Percentiles rank a stretch among this genome's conserved stretches.
phyloP scores from a whole-genome alignment of 1,140 invertebrate genomes.

The Octopus sinensis region DNA sequence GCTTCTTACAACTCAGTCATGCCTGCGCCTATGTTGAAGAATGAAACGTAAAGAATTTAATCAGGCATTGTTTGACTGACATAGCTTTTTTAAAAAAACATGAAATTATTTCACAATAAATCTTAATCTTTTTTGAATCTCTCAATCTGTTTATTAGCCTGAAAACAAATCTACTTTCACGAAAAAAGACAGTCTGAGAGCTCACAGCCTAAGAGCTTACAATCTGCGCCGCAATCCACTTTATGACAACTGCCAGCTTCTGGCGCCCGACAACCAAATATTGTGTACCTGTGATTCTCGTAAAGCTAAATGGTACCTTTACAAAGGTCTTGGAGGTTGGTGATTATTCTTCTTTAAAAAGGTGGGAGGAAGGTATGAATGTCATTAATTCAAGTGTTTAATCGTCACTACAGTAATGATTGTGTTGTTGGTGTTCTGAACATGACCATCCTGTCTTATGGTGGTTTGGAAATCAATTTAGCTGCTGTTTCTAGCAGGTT shows the following conservation, averaged over 20 bases:
- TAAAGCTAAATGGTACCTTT: slow-evolving; percentile 76
- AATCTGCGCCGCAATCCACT: slow-evolving; percentile 59
- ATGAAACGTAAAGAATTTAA: background rate
- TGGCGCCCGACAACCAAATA: slow-evolving; percentile 75
- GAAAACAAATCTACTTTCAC: background rate
- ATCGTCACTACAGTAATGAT: no score
- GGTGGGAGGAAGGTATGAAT: no score
- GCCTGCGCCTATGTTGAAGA: background rate
- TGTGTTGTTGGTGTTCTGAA: no score
- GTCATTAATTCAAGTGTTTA: no score
- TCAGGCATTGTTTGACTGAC: background rate
- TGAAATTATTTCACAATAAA: background rate
- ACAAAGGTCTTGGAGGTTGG: slow-evolving; percentile 65
- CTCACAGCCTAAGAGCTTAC: slow-evolving; percentile 32
- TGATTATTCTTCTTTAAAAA: background rate
- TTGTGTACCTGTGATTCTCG: slow-evolving; percentile 78
- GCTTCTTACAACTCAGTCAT: background rate
- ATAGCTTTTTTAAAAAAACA: background rate
- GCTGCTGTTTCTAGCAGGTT: no score
- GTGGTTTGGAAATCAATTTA: no score
- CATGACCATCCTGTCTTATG: no score
- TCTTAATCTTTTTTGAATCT: no score
- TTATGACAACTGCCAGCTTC: slow-evolving; percentile 77
- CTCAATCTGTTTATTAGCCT: background rate
- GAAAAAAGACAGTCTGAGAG: background rate